Evolutionary conservation across 1,140 invertebrate genomes (phyloP), one percentile per base, ranked within the genome.

Genomic region (Drosophila seguyi): DNA sequence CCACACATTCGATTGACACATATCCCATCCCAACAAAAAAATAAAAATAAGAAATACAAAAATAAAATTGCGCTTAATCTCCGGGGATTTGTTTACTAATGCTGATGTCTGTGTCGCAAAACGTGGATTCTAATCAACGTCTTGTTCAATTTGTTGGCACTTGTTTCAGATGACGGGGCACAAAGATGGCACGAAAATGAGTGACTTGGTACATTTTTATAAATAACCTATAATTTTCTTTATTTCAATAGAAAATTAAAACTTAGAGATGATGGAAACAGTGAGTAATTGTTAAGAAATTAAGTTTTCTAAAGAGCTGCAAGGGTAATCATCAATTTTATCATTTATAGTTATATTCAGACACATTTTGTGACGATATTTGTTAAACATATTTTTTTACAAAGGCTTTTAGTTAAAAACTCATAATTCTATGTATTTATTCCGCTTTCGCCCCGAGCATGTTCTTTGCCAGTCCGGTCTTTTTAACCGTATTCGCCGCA

Each of bases 101-200:
- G 25, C 44, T 34, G 58, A 45, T 60, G 39, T 48, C 68, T 55
- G 14, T 45, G 59, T 20, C 56, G 55, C 47, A 27, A 67, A 56
- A 36, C 41, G 48, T 38, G 29, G 68, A 74, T 85, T 85, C 82
- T 86, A 75, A 86, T 86, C 78, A 86, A 62, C 56, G 38, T 63
- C 67, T 77, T 68, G 31, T 50, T 81, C 38, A 52, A 61, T 66
- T 84, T 77, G 59, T 50, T 45, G 14, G 3, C 44, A n/a, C 44
- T 81, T 67, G 45, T 42, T 53, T 60, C 41, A 48, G 27, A 45
- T 61, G 63, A 71, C 74, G 56, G 61, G 48, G 55, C 53, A 39
- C 34, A 45, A 57, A 10, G 38, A 41, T 47, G 44, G 11, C 2
- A 0, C 6, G 6, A 47, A 47, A 14, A 39, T 18, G 10, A 25